Percentiles rank a stretch among this genome's conserved stretches.
phyloP scores from a whole-genome alignment of 2,113 vertebrate species.

The Oreochromis tanganicae region DNA sequence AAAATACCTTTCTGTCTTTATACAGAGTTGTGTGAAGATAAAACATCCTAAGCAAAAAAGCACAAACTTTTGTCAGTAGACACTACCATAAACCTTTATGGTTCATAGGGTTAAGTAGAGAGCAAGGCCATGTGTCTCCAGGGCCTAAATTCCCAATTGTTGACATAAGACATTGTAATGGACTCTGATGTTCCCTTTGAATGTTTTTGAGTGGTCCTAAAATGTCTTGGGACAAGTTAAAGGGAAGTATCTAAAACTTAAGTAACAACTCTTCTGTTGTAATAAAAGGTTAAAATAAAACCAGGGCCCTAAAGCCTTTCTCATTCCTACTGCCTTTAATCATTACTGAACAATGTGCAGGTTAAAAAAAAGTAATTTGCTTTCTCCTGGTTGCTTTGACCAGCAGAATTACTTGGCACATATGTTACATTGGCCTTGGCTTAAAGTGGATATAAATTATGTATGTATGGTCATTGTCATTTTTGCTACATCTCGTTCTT shows the following conservation, averaged over 20 bases:
- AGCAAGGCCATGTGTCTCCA: constrained; percentile 11
- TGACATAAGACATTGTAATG: constrained; percentile 46
- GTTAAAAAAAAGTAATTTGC: not conserved
- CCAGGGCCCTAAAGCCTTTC: not conserved
- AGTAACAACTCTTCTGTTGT: constrained; percentile 1
- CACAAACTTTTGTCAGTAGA: not conserved
- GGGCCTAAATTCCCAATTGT: constrained; percentile 40
- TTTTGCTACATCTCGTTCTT: not conserved
- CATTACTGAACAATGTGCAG: not conserved
- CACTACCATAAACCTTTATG: not conserved
- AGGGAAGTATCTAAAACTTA: not conserved
- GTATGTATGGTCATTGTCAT: not conserved
- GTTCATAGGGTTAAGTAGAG: constrained; percentile 7
- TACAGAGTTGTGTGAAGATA: not conserved
- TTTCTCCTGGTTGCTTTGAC: not conserved
- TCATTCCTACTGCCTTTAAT: not conserved
- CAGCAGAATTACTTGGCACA: not conserved
- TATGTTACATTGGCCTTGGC: not conserved
- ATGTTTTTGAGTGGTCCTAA: constrained; percentile 36
- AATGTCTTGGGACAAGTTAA: constrained; percentile 15
- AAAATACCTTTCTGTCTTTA: not conserved
- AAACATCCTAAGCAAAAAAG: not conserved
- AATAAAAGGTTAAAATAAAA: constrained; percentile 55
- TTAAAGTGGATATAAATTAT: not conserved
- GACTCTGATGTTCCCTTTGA: constrained; percentile 27